phyloP scores from a whole-genome alignment of 2,113 vertebrate species.

The Prietella phreatophila region DNA sequence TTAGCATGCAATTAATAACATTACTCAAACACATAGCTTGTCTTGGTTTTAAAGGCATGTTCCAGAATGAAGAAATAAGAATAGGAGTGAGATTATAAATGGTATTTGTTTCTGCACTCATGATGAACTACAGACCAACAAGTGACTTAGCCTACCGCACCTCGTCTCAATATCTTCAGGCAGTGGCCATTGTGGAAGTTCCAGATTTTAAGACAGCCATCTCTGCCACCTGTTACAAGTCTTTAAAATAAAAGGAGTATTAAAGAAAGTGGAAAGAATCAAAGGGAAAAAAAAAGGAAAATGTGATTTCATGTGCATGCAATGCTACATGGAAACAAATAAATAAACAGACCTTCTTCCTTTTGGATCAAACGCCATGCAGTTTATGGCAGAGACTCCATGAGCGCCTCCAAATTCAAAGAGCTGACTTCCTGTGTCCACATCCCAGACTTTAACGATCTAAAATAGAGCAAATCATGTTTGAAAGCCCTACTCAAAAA shows the following conservation, averaged over 20 bases:
- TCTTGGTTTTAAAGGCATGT: background rate
- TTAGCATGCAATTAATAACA: background rate
- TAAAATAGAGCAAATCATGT: slow-evolving; percentile 47
- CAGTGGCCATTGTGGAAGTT: slow-evolving; percentile 71
- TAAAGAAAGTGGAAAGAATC: background rate
- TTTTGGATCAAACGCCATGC: slow-evolving; percentile 71
- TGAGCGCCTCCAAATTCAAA: slow-evolving; percentile 73
- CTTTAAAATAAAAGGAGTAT: slow-evolving; percentile 49
- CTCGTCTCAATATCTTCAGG: slow-evolving; percentile 67
- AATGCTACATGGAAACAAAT: background rate
- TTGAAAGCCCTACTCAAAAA: background rate
- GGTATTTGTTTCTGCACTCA: background rate
- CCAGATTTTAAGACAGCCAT: slow-evolving; percentile 72
- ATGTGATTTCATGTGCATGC: background rate
- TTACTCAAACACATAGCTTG: background rate
- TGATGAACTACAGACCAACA: background rate
- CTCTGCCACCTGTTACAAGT: slow-evolving; percentile 74
- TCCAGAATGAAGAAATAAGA: background rate
- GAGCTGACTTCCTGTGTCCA: slow-evolving; percentile 70
- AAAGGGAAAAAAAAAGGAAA: background rate
- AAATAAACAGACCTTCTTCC: slow-evolving; percentile 67
- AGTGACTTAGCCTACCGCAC: slow-evolving; percentile 45
- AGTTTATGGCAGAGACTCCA: slow-evolving; percentile 67
- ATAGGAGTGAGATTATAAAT: background rate
- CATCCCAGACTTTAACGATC: slow-evolving; percentile 75